These are phyloP conservation scores for Maccullochella peelii DNA, from an alignment of 2,113 vertebrate genomes.

Conservation along the genomic window DNA sequence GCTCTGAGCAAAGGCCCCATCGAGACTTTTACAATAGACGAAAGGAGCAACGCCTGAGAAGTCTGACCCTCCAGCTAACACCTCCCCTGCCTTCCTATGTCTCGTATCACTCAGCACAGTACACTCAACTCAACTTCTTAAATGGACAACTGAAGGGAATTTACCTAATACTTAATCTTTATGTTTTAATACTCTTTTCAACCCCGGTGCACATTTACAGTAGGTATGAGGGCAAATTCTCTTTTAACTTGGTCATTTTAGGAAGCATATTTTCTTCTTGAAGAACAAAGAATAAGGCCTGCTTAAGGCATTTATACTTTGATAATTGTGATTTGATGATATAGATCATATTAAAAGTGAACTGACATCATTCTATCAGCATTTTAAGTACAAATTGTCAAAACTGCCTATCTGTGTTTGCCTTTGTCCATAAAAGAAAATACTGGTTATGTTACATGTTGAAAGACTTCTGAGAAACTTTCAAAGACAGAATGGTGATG, in stretches of 20 bases:
- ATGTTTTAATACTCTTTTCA: constrained; percentile 47
- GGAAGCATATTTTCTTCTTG: background rate
- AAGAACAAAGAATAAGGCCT: constrained; percentile 5
- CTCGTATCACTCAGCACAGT: constrained; percentile 29
- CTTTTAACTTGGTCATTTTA: constrained; percentile 1
- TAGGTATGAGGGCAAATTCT: constrained; percentile 10
- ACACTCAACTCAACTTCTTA: constrained; percentile 54
- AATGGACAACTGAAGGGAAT: constrained; percentile 71
- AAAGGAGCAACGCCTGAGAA: constrained; percentile 72
- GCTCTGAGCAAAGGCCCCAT: constrained; percentile 89
- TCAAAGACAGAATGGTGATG: constrained; percentile 3
- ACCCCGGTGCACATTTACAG: constrained; percentile 31
- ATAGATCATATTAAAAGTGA: constrained; percentile 18
- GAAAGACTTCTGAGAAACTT: constrained; percentile 21
- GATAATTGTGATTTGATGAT: background rate
- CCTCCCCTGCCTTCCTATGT: background rate
- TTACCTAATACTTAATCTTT: constrained; percentile 24
- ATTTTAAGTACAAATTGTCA: constrained; percentile 16
- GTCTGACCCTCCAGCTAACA: background rate
- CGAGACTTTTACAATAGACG: constrained; percentile 88
- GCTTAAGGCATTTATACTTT: background rate
- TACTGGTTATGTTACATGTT: constrained; percentile 16
- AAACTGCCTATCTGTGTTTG: constrained; percentile 20
- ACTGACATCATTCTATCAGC: constrained; percentile 11
- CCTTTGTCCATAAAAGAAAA: constrained; percentile 9